These are phyloP conservation scores for Sanderia malayensis DNA, from an alignment of 30 jellyfish, hydroid and myxozoan species.

Conservation along the genomic window DNA sequence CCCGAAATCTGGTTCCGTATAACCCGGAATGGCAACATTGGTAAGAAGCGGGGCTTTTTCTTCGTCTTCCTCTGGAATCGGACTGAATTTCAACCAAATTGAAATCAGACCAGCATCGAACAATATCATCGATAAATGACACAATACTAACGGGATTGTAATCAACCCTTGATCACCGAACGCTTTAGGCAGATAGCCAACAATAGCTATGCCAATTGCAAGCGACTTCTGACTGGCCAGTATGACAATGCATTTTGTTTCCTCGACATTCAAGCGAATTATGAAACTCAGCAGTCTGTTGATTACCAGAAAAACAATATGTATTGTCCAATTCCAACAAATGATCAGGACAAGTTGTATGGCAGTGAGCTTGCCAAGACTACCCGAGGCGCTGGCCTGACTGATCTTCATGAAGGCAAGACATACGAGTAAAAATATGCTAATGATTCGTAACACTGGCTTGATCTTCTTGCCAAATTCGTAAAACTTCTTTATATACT, in stretches of 20 bases:
- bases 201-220: conserved; percentile 72
- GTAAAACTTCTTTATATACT: conserved; percentile 51
- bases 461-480: conserved; percentile 45
- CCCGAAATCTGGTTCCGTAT: conserved; percentile 49
- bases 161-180: conserved; percentile 84
- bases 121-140: conserved; percentile 74
- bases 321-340: conserved; percentile 75
- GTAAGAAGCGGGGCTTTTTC: conserved; percentile 46
- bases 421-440: conserved; percentile 63
- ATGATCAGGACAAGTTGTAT: conserved; percentile 44
- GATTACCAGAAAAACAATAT: conserved; percentile 51
- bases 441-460: conserved; percentile 52
- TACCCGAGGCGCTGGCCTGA: conserved; percentile 78
- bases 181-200: conserved; percentile 62
- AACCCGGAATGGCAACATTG: conserved; percentile 34
- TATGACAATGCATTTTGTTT: conserved; percentile 67
- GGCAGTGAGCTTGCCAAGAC: conserved; percentile 53
- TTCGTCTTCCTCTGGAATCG: conserved; percentile 43
- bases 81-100: conserved; percentile 65
- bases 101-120: conserved; percentile 76
- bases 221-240: conserved; percentile 89
- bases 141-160: conserved; percentile 68
- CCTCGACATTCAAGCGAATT: conserved; percentile 39
- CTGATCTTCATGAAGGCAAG: conserved; percentile 80
- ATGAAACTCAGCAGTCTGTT: conserved; percentile 60